phyloP scores from a whole-genome alignment of 2,888 invertebrate genomes.

The Thalpophila matura region DNA sequence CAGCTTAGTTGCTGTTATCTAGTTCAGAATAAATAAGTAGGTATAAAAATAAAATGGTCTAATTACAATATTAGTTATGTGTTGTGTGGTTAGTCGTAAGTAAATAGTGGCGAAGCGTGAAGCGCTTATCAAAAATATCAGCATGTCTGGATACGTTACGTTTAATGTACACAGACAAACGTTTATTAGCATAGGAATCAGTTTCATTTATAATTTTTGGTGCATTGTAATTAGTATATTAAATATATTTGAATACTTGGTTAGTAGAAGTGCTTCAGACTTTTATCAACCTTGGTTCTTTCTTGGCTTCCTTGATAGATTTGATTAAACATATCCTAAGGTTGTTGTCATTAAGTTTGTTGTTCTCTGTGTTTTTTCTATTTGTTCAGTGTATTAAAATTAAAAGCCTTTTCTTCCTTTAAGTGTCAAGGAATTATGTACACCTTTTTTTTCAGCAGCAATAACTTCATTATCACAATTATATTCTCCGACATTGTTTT shows the following conservation, averaged over 20 bases:
- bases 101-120: constrained; percentile 29
- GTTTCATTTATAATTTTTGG: constrained; percentile 1
- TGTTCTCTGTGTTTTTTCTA: not conserved
- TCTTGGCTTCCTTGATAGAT: not conserved
- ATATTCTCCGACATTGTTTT: too few species aligned
- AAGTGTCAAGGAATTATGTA: not conserved
- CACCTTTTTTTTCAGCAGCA: not conserved
- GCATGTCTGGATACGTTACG: constrained; percentile 1
- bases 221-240: not conserved
- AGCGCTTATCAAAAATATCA: constrained; percentile 36
- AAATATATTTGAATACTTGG: not conserved
- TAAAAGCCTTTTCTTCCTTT: not conserved
- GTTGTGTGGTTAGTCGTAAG: constrained; percentile 20
- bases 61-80: constrained; percentile 2
- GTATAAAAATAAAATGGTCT: constrained; percentile 15
- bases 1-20: constrained; percentile 14
- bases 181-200: not conserved
- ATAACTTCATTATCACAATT: not conserved
- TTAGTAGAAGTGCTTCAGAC: not conserved
- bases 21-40: constrained; percentile 12
- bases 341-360: not conserved
- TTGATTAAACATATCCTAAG: not conserved
- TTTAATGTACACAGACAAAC: not conserved
- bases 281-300: not conserved
- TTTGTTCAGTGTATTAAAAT: not conserved